Evolutionary conservation across 2,113 vertebrate species (phyloP).

Genomic region (Xiphias gladius): DNA sequence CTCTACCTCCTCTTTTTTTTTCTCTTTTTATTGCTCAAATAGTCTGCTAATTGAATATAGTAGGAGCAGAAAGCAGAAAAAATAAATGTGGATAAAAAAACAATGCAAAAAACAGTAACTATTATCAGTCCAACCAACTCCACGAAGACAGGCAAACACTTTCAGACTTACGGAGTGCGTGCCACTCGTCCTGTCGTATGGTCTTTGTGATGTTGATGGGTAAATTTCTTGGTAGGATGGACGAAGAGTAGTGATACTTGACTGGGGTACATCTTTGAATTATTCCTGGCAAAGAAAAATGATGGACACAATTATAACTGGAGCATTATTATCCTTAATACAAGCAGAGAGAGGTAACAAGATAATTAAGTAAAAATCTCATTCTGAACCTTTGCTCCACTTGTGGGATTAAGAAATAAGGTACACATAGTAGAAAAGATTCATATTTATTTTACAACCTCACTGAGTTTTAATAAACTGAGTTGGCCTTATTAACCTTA

Average conservation of each 20-base stretch:
- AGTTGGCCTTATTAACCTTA: conserved; percentile 49
- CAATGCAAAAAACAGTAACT: background rate
- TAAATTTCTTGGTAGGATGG: conserved; percentile 90
- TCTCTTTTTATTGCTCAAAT: background rate
- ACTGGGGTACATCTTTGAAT: conserved; percentile 88
- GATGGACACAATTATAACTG: conserved; percentile 21
- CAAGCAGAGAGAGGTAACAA: background rate
- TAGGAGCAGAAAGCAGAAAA: background rate
- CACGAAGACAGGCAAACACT: background rate
- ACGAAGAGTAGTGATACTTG: conserved; percentile 94
- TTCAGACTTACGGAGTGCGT: conserved; percentile 90
- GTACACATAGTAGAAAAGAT: conserved; percentile 19
- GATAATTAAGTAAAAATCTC: conserved; percentile 25
- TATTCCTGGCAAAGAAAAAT: conserved; percentile 73
- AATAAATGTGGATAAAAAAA: background rate
- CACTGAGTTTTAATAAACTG: conserved; percentile 45
- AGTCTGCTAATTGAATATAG: background rate
- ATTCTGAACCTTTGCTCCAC: conserved; percentile 25
- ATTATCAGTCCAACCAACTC: background rate
- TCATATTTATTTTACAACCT: conserved; percentile 46
- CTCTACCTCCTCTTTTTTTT: background rate
- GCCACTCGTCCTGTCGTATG: conserved; percentile 95
- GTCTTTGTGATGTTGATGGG: conserved; percentile 93
- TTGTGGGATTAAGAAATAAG: conserved; percentile 28
- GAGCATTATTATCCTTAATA: conserved; percentile 21